Evolutionary conservation across 2,113 vertebrate genomes (phyloP).

Genomic region (Pristiophorus japonicus): DNA sequence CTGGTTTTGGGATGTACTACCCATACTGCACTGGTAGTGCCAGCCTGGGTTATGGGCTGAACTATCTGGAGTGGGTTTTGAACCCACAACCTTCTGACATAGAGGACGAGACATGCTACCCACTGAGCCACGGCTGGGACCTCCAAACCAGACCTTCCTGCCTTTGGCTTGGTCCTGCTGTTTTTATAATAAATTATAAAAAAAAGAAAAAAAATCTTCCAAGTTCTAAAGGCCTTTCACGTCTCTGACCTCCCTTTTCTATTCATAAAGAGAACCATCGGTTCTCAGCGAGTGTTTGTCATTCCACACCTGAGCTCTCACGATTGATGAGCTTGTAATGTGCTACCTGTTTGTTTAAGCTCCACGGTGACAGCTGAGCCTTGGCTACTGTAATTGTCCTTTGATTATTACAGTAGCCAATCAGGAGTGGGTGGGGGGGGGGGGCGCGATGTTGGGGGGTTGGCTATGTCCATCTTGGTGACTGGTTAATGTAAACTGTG

Average conservation of each 20-base stretch:
- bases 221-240: background rate
- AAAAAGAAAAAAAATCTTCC: background rate
- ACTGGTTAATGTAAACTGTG: background rate
- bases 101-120: no score
- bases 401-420: background rate
- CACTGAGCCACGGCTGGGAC: no score
- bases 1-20: no score
- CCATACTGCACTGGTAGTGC: no score
- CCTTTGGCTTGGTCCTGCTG: no score
- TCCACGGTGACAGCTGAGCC: no score
- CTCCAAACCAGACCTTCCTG: no score
- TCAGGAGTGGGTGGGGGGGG: background rate
- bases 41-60: no score
- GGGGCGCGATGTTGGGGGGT: background rate
- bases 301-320: background rate
- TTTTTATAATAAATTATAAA: background rate
- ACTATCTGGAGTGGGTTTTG: no score
- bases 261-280: background rate
- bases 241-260: background rate
- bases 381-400: background rate
- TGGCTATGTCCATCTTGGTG: background rate
- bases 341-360: background rate
- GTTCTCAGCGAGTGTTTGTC: background rate
- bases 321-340: background rate
- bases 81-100: no score